A percentile compares a stretch with the other conserved stretches of the same genome.
These are phyloP conservation scores for Anolis carolinensis DNA, from an alignment of 2,113 vertebrate genomes.

Conservation along the genomic window DNA sequence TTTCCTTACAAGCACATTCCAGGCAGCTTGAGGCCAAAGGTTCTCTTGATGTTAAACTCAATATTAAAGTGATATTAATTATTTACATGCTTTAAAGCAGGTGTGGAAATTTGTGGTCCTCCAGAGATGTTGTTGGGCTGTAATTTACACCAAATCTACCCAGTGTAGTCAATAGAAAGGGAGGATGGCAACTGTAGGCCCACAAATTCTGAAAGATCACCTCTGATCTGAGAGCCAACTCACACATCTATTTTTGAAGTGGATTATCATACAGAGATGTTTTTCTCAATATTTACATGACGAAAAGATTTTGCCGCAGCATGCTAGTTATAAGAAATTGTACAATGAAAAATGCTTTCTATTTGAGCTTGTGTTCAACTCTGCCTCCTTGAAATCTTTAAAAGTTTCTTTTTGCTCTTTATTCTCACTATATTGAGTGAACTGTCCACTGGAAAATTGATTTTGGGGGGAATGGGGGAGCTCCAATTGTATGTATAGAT, in stretches of 20 bases:
- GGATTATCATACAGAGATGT: background rate
- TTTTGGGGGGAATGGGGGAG: background rate
- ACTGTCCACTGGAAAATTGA: background rate
- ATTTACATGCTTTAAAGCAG: background rate
- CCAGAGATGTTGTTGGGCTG: background rate
- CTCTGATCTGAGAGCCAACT: background rate
- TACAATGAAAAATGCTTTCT: background rate
- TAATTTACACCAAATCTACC: background rate
- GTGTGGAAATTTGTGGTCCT: background rate
- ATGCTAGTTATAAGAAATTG: background rate
- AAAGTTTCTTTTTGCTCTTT: background rate
- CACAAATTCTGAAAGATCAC: background rate
- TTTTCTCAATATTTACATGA: background rate
- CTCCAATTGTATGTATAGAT: conserved; percentile 26
- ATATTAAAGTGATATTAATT: background rate
- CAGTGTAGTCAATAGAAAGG: background rate
- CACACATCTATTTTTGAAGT: background rate
- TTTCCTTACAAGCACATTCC: background rate
- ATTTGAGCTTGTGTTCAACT: background rate
- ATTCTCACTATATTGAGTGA: background rate
- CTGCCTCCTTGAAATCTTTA: background rate
- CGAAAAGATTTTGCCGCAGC: background rate
- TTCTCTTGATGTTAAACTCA: background rate
- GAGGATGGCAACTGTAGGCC: background rate
- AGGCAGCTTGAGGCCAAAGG: background rate